Percentiles rank a stretch among this genome's conserved stretches.
phyloP scores from a whole-genome alignment of 2,888 invertebrate genomes.

The Bembecia ichneumoniformis region DNA sequence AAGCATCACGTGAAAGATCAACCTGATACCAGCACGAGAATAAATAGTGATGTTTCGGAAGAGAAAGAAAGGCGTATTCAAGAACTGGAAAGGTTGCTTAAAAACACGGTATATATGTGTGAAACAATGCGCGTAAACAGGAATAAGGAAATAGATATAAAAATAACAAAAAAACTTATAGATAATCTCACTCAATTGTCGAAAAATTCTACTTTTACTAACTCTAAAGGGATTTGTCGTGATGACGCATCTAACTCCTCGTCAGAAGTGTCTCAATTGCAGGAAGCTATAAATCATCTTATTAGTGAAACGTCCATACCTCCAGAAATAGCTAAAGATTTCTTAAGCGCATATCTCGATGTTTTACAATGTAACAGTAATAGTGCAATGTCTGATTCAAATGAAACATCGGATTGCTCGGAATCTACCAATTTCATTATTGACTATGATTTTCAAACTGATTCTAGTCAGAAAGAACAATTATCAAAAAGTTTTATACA shows the following conservation, averaged over 20 bases:
- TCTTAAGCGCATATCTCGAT: constrained; percentile 43
- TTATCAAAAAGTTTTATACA: constrained; percentile 30
- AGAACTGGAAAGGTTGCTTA: constrained; percentile 45
- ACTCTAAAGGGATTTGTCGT: constrained; percentile 10
- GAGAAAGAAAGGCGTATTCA: constrained; percentile 46
- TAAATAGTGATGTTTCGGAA: constrained; percentile 6
- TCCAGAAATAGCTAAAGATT: constrained; percentile 40
- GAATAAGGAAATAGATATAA: constrained; percentile 40
- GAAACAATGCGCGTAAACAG: constrained; percentile 25
- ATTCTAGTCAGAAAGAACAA: constrained; percentile 25
- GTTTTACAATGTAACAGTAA: constrained; percentile 25
- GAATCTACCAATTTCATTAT: constrained; percentile 1
- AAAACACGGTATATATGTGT: constrained; percentile 50
- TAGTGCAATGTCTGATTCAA: constrained; percentile 24
- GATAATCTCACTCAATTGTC: constrained; percentile 33
- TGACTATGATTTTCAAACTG: constrained; percentile 36
- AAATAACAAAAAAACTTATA: constrained; percentile 42
- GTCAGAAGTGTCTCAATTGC: constrained; percentile 35
- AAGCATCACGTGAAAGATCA: neutral
- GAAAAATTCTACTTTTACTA: constrained; percentile 10
- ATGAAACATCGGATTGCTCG: constrained; percentile 17
- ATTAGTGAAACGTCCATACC: constrained; percentile 41
- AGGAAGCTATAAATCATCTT: constrained; percentile 44
- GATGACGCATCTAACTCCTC: constrained; percentile 23
- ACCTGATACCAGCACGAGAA: neutral